A percentile compares a stretch with the other conserved stretches of the same genome.
phyloP scores from a whole-genome alignment of 2,113 vertebrate genomes.

The Sphyrna mokarran region DNA sequence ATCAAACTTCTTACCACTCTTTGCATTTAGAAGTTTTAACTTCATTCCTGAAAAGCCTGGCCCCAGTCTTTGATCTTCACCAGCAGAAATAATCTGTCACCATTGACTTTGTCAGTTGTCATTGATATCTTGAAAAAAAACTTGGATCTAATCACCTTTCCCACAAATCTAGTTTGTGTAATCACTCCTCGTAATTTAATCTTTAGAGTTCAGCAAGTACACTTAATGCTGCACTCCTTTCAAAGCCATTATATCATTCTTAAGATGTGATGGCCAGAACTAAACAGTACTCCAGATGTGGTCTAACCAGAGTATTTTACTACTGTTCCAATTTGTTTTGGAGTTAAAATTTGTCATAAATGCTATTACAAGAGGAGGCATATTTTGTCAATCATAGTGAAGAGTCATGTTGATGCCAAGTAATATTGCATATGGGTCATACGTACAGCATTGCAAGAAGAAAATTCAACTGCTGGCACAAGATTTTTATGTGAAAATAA shows the following conservation, averaged over 20 bases:
- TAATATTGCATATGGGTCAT: neutral
- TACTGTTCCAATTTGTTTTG: neutral
- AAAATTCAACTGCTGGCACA: neutral
- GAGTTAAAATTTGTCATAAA: neutral
- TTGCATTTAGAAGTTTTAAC: neutral
- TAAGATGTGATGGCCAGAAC: neutral
- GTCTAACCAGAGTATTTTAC: neutral
- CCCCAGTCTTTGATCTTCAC: neutral
- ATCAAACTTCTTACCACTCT: neutral
- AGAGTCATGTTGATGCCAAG: neutral
- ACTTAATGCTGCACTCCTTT: neutral
- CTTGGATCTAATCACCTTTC: neutral
- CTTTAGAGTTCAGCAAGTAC: neutral
- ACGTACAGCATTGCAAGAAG: neutral
- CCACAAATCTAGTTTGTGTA: neutral
- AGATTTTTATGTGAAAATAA: neutral
- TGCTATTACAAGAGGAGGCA: neutral
- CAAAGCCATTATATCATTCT: neutral
- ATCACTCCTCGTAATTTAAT: neutral
- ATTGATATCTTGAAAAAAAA: neutral
- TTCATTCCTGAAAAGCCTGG: neutral
- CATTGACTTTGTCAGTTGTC: neutral
- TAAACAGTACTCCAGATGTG: neutral
- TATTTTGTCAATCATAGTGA: neutral
- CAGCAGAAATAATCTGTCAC: neutral